Evolutionary conservation across 2,797 vertebrate genomes (phyloP), one percentile per base, ranked within the genome.

Genomic region (Varecia variegata): DNA sequence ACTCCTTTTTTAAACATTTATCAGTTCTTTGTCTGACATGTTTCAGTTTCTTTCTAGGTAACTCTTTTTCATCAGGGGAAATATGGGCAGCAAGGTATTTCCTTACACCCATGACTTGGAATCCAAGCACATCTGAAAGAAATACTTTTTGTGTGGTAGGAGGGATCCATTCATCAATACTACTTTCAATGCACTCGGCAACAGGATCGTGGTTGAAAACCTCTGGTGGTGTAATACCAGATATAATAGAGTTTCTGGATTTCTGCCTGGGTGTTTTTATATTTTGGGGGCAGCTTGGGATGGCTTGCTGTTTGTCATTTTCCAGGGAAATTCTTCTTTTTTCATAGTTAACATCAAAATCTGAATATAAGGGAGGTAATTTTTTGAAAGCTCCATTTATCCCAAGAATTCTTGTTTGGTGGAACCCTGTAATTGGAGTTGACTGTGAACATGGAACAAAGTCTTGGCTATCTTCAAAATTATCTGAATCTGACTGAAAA

Each of bases 361-460:
- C 88, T 54, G 90, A 60, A 74, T 95, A 95, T 88, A 96, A 90
- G 3, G 50, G 17, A 94, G 95, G 56, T 2, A 94, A 25, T 40
- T 93, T 96, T 92, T 93, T 76, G 9, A 96, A 84, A 96, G 96
- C 60, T 90, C 79, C 88, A 58, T 60, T 95, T n/a, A 97, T 76
- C 15, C 65, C 85, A 83, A 30, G 17, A 93, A 94, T 60, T 88
- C 96, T 92, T 18, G 20, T 94, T 56, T 81, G 97, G 67, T 95
- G 50, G 68, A 97, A 94, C 94, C 97, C 97, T 91, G 96, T 43
- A 92, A 99, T 1, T 68, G 98, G 99, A 92, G 99, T 99, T 4
- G 99, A 99, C 95, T 99, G 98, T 56, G 98, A 98, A 96, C 95
- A 97, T 4, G 99, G 98, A 96, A 98, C 30, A 67, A 99, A 99